A percentile compares a stretch with the other conserved stretches of the same genome.
Conservation (phyloP, 1,140 invertebrate species). For the Brachionus koreanus region DNA sequence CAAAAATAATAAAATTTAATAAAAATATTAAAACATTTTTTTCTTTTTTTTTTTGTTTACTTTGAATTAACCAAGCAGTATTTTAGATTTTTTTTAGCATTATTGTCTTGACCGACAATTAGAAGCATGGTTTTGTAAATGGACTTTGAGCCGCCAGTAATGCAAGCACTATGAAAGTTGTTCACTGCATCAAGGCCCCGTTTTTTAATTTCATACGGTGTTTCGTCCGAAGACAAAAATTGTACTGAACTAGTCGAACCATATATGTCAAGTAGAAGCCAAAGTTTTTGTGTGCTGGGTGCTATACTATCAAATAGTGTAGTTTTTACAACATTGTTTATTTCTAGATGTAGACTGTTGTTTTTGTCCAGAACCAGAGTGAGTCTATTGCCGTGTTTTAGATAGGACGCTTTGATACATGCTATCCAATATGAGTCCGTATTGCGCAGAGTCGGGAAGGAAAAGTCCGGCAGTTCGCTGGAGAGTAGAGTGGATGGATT, state of each 20-base stretch:
- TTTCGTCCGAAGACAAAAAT: constrained; percentile 46
- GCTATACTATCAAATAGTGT: constrained; percentile 53
- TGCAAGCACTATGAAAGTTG: constrained; percentile 56
- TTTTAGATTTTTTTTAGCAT: constrained; percentile 43
- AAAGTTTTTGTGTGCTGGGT: constrained; percentile 48
- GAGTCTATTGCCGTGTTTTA: constrained; percentile 49
- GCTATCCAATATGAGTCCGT: constrained; percentile 56
- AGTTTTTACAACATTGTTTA: constrained; percentile 57
- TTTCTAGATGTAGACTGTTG: constrained; percentile 56
- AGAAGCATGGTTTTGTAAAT: constrained; percentile 53
- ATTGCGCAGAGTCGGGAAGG: constrained; percentile 52
- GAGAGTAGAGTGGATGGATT: constrained; percentile 50
- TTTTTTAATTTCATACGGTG: constrained; percentile 57
- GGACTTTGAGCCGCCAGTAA: constrained; percentile 51
- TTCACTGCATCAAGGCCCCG: constrained; percentile 56
- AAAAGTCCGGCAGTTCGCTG: constrained; percentile 52
- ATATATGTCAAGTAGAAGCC: constrained; percentile 58
- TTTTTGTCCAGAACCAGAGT: constrained; percentile 53
- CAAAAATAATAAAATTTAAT: background rate
- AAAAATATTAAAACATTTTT: background rate
- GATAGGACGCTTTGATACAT: constrained; percentile 51
- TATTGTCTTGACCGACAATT: constrained; percentile 47
- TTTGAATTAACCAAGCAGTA: background rate
- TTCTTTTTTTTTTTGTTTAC: background rate
- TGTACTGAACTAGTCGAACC: constrained; percentile 46